Evolutionary conservation across 2,113 vertebrate genomes (phyloP), one percentile per base, ranked within the genome.

Genomic region (Pterocles burchelli): DNA sequence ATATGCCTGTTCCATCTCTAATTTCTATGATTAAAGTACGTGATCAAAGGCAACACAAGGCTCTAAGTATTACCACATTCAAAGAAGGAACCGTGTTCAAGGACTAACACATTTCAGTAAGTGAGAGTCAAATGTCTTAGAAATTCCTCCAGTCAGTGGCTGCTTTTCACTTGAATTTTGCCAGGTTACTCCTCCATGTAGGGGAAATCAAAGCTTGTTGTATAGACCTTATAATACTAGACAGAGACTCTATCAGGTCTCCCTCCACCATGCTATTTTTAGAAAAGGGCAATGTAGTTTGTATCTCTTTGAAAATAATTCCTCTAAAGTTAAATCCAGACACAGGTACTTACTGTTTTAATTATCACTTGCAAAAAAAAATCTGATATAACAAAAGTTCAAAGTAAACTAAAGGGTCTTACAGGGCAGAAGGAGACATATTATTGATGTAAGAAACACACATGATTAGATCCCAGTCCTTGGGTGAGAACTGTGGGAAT

Each of bases 11-110:
- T 96, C 93, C 94, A 93, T 97, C 96, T 97, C 95, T 97, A 97
- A 97, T 97, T 97, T 94, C 95, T 83, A 74, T 96, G 93, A 97
- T 97, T 97, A 97, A 97, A 97, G 89, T 96, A 62, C 89, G 70
- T 83, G 96, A 97, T 97, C 97, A 97, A 97, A 97, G 95, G 92
- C 86, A 95, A 34, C 93, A 63, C 95, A 94, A 93, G 93, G 62
- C 90, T 95, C 62, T 97, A 97, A 97, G 97, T 95, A 96, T 89
- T 96, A 94, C 97, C 97, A 97, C 90, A 96, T 97, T 97, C 97
- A 94, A 90, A 97, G 93, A 95, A 83, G 80, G 59, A 95, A 82
- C 75, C 87, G 94, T 21, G 52, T 96, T 91, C 97, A 96, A 97
- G 93, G 75, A 96, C 86, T 96, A 96, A 96, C 95, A 96, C 94